Conservation (phyloP, 2,113 vertebrate genomes). For the Bombycilla garrulus region DNA sequence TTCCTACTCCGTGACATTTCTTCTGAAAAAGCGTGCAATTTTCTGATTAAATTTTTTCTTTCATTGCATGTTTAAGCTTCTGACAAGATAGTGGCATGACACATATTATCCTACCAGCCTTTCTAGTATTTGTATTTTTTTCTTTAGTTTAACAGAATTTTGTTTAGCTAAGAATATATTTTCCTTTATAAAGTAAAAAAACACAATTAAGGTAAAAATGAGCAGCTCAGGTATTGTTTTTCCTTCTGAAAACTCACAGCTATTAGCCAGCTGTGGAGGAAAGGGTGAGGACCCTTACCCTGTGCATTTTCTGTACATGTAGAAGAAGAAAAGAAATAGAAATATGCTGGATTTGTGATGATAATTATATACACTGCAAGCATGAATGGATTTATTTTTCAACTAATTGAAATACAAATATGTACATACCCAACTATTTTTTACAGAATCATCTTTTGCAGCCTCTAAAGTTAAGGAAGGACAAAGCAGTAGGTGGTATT, state of each 20-base stretch:
- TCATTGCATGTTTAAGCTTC: not conserved
- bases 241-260: not conserved
- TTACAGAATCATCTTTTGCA: not conserved
- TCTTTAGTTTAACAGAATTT: not conserved
- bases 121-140: not conserved
- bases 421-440: not conserved
- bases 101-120: not conserved
- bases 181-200: not conserved
- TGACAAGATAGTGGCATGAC: not conserved
- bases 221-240: not conserved
- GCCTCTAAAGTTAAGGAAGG: not conserved
- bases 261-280: not conserved
- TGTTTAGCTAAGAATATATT: not conserved
- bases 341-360: not conserved
- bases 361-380: not conserved
- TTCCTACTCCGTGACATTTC: not conserved
- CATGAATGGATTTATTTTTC: not conserved
- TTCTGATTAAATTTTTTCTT: not conserved
- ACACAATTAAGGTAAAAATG: not conserved
- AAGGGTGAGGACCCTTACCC: not conserved
- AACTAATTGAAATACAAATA: not conserved
- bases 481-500: not conserved
- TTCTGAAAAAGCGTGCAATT: not conserved
- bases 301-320: not conserved
- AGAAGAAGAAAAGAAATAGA: not conserved